Conservation (phyloP, 2,113 vertebrate species). For the Hippoglossus stenolepis region DNA sequence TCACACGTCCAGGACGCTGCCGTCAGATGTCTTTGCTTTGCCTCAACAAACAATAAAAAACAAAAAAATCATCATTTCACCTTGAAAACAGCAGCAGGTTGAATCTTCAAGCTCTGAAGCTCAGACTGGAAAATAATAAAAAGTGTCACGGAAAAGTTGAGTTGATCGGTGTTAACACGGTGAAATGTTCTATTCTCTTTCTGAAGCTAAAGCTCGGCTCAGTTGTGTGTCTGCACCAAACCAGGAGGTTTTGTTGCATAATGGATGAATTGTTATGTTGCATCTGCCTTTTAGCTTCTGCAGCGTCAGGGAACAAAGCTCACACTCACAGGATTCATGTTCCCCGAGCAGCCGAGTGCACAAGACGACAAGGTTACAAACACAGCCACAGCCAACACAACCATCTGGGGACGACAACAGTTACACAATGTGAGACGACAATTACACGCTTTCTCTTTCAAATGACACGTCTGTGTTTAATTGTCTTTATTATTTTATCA, state of each 20-base stretch:
- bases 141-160: not conserved
- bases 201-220: conserved; percentile 5
- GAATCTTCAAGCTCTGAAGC: not conserved
- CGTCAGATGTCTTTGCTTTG: too few species aligned
- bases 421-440: not conserved
- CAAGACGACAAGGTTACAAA: conserved; percentile 51
- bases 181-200: conserved; percentile 50
- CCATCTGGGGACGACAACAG: conserved; percentile 60
- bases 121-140: conserved; percentile 12
- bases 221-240: conserved; percentile 34
- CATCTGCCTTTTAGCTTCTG: conserved; percentile 34
- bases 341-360: conserved; percentile 31
- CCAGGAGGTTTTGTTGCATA: conserved; percentile 47
- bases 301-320: conserved; percentile 30
- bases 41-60: too few species aligned
- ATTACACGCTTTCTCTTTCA: too few species aligned
- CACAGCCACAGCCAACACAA: conserved; percentile 38
- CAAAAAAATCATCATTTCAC: not conserved
- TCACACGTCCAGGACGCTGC: not conserved
- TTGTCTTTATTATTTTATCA: not conserved
- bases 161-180: conserved; percentile 18
- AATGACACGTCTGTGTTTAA: too few species aligned
- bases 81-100: not conserved
- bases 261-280: conserved; percentile 36
- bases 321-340: conserved; percentile 46